Evolutionary conservation across 2,888 invertebrate species (phyloP).

Genomic region (Apamea anceps): DNA sequence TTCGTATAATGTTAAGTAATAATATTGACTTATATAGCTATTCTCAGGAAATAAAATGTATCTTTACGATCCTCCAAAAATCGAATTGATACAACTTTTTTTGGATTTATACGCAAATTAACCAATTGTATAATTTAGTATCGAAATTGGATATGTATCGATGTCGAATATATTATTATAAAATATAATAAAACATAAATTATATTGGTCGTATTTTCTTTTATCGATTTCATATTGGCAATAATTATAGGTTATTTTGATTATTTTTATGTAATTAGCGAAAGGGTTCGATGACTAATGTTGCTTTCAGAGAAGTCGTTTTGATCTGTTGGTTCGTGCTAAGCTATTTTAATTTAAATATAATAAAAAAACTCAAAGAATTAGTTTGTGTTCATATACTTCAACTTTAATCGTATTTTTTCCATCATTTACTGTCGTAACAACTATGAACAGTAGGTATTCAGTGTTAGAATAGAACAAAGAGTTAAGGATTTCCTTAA

Average conservation of each 20-base stretch:
- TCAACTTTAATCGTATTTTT: not conserved
- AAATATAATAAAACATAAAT: conserved; percentile 53
- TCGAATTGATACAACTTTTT: conserved; percentile 47
- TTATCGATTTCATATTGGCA: conserved; percentile 32
- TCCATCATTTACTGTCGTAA: too few species aligned
- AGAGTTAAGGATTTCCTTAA: conserved; percentile 4
- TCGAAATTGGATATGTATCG: conserved; percentile 59
- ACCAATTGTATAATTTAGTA: conserved; percentile 54
- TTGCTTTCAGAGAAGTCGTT: not conserved
- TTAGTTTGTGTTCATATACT: not conserved
- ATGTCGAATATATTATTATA: conserved; percentile 51
- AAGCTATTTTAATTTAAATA: not conserved
- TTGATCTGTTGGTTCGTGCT: not conserved
- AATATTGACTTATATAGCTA: conserved; percentile 62
- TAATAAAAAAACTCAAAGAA: not conserved
- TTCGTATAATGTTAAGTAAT: conserved; percentile 62
- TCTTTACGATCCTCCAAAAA: conserved; percentile 58
- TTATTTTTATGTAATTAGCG: conserved; percentile 32
- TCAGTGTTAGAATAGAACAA: not conserved
- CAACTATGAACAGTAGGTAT: not conserved
- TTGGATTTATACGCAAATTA: conserved; percentile 50
- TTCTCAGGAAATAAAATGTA: conserved; percentile 53
- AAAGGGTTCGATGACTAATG: conserved; percentile 6
- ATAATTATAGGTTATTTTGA: conserved; percentile 38
- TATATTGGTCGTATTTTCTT: conserved; percentile 31